Evolutionary conservation across 2,888 invertebrate genomes (phyloP).

Genomic region (Aphidius colemani): DNA sequence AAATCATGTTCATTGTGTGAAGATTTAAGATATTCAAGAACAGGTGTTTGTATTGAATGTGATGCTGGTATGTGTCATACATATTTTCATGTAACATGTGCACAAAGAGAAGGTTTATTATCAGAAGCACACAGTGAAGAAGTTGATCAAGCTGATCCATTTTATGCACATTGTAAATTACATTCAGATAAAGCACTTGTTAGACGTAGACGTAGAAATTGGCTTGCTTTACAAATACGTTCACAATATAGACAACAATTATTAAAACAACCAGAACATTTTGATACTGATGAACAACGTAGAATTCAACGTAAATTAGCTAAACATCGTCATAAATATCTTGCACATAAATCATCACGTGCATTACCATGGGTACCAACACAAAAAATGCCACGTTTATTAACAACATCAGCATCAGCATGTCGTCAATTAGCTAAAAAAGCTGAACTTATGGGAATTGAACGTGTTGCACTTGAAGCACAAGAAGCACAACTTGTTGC

Average conservation of each 20-base stretch:
- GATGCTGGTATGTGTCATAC: slow-evolving; percentile 98
- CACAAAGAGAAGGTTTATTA: slow-evolving; percentile 89
- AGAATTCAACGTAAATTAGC: slow-evolving; percentile 81
- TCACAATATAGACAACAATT: slow-evolving; percentile 69
- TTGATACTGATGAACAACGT: slow-evolving; percentile 71
- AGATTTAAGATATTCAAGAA: slow-evolving; percentile 83
- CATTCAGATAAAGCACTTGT: slow-evolving; percentile 92
- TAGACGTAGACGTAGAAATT: slow-evolving; percentile 79
- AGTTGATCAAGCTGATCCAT: slow-evolving; percentile 92
- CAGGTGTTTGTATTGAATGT: slow-evolving; percentile 95
- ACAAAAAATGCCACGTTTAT: slow-evolving; percentile 89
- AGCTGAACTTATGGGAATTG: slow-evolving; percentile 89
- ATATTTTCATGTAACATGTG: slow-evolving; percentile 97
- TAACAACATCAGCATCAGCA: slow-evolving; percentile 90
- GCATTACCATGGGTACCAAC: slow-evolving; percentile 91
- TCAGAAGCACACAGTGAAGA: slow-evolving; percentile 92
- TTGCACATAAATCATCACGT: slow-evolving; percentile 73
- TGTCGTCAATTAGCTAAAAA: slow-evolving; percentile 81
- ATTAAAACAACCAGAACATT: slow-evolving; percentile 67
- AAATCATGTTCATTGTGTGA: slow-evolving; percentile 89
- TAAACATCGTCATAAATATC: slow-evolving; percentile 84
- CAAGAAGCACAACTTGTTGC: slow-evolving; percentile 83
- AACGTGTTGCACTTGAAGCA: slow-evolving; percentile 78
- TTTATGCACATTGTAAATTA: slow-evolving; percentile 94
- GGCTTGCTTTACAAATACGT: slow-evolving; percentile 83